Evolutionary conservation across 2,113 vertebrate species (phyloP).

Genomic region (Tylochromis polylepis): DNA sequence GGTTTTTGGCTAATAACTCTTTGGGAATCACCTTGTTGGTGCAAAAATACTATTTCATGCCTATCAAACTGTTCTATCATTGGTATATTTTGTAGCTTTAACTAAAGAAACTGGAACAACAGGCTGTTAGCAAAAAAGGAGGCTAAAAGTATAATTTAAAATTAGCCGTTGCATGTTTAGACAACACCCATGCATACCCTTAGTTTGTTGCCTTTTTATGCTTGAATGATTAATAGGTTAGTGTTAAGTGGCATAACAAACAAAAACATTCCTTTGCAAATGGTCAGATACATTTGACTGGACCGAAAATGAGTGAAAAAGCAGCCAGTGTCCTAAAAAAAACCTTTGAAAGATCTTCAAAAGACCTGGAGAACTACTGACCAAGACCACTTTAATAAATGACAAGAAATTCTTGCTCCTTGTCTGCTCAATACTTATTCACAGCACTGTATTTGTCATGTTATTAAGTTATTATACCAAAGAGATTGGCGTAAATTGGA

Average conservation of each 20-base stretch:
- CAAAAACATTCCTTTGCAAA: not conserved
- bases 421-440: not conserved
- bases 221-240: not conserved
- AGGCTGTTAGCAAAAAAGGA: not conserved
- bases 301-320: not conserved
- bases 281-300: not conserved
- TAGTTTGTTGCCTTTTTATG: not conserved
- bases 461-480: not conserved
- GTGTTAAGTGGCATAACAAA: not conserved
- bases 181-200: not conserved
- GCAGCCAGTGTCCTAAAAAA: not conserved
- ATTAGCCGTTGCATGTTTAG: not conserved
- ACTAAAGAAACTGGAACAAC: not conserved
- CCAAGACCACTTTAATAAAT: not conserved
- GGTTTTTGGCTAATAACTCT: not conserved
- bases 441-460: not conserved
- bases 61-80: not conserved
- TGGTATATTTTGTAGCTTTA: not conserved
- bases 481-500: not conserved
- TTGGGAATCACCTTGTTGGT: not conserved
- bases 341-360: not conserved
- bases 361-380: not conserved
- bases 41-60: not conserved
- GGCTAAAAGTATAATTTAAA: not conserved
- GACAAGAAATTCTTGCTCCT: not conserved